Percentiles rank a stretch among this genome's conserved stretches.
Conservation (phyloP, 2,888 invertebrate species). For the Lissocephala sabroskyi region DNA sequence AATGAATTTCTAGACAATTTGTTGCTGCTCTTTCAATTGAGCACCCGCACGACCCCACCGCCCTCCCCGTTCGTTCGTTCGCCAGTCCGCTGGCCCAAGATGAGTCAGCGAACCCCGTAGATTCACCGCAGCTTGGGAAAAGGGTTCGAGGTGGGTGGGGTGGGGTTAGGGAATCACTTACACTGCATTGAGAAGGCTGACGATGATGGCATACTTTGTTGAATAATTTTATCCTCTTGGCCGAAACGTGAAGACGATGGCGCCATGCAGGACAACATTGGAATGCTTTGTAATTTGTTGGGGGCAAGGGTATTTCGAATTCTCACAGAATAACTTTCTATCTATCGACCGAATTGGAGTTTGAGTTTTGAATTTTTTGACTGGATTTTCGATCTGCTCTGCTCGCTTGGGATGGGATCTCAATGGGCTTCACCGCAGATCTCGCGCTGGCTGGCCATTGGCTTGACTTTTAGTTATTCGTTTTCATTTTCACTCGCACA, state of each 20-base stretch:
- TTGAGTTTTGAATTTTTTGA: constrained; percentile 7
- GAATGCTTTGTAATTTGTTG: constrained; percentile 63
- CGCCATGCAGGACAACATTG: constrained; percentile 74
- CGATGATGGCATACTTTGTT: constrained; percentile 72
- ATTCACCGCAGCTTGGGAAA: no score
- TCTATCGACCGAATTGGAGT: no score
- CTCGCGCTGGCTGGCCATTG: constrained; percentile 45
- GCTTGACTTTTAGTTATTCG: constrained; percentile 8
- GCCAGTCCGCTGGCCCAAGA: no score
- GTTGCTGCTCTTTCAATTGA: background rate
- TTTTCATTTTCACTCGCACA: constrained; percentile 6
- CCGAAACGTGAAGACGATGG: constrained; percentile 73
- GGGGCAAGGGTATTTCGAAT: constrained; percentile 19
- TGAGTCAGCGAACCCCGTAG: no score
- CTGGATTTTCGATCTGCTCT: constrained; percentile 8
- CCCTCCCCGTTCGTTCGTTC: background rate
- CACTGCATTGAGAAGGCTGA: constrained; percentile 73
- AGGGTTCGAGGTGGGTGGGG: constrained; percentile 19
- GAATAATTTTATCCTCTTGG: constrained; percentile 72
- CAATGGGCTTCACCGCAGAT: background rate
- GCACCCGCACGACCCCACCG: background rate
- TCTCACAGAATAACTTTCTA: constrained; percentile 17
- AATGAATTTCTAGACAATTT: constrained; percentile 30
- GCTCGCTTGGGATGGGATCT: constrained; percentile 4
- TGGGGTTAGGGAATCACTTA: constrained; percentile 52